A percentile compares a stretch with the other conserved stretches of the same genome.
These are phyloP conservation scores for Styela clava DNA, from an alignment of 23 tunicate genomes.

Conservation along the genomic window DNA sequence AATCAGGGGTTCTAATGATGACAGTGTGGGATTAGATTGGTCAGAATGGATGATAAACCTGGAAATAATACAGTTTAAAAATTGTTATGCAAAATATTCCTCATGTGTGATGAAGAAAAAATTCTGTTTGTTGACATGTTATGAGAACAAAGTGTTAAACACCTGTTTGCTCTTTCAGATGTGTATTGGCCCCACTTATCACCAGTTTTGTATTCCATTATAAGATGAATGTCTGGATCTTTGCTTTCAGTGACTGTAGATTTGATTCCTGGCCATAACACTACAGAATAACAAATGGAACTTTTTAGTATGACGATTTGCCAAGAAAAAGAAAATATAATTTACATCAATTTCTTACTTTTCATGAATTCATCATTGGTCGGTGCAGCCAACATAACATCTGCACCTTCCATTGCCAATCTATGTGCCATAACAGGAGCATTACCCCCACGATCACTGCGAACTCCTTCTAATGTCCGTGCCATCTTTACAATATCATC, in stretches of 20 bases:
- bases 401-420: slow-evolving; percentile 86
- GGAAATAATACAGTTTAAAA: too few species aligned
- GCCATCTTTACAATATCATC: slow-evolving; percentile 49
- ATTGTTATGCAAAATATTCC: too few species aligned
- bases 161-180: slow-evolving; percentile 70
- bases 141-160: not conserved
- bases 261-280: slow-evolving; percentile 35
- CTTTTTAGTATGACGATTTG: too few species aligned
- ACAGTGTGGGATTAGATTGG: slow-evolving; percentile 61
- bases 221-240: slow-evolving; percentile 81
- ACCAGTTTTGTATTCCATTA: slow-evolving; percentile 90
- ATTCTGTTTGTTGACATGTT: too few species aligned
- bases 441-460: slow-evolving; percentile 78
- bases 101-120: too few species aligned
- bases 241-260: slow-evolving; percentile 43
- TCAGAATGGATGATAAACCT: slow-evolving; percentile 74
- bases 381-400: slow-evolving; percentile 74
- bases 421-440: slow-evolving; percentile 96
- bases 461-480: slow-evolving; percentile 4
- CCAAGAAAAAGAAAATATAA: too few species aligned
- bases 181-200: slow-evolving; percentile 66
- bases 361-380: slow-evolving; percentile 15
- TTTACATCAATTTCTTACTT: too few species aligned
- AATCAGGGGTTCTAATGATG: slow-evolving; percentile 59
- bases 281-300: too few species aligned